Evolutionary conservation across 2,797 vertebrate species (phyloP).

Genomic region (Erithacus rubecula): DNA sequence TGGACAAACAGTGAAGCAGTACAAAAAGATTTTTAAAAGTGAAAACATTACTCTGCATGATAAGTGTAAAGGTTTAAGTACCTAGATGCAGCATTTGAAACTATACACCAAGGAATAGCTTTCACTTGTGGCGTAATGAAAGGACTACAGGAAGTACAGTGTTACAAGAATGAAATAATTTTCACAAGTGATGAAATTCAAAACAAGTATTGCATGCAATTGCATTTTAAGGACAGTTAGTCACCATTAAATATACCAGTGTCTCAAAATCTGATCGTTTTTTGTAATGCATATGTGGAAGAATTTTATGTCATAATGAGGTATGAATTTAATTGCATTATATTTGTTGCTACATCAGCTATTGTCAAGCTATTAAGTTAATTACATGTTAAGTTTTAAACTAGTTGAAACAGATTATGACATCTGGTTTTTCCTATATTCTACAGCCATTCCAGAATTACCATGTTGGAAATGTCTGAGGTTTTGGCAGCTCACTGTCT

Average conservation of each 20-base stretch:
- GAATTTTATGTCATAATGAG: slow-evolving; percentile 30
- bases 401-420: slow-evolving; percentile 51
- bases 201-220: not conserved
- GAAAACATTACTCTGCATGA: not conserved
- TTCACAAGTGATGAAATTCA: not conserved
- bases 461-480: slow-evolving; percentile 53
- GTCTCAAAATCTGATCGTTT: slow-evolving; percentile 2
- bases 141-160: not conserved
- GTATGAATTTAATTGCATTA: slow-evolving; percentile 39
- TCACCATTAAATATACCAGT: not conserved
- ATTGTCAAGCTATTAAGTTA: slow-evolving; percentile 55
- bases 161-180: not conserved
- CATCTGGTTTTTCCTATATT: slow-evolving; percentile 57
- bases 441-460: slow-evolving; percentile 44
- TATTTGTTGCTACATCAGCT: slow-evolving; percentile 59
- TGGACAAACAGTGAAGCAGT: not conserved
- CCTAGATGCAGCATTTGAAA: not conserved
- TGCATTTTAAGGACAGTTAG: slow-evolving; percentile 18
- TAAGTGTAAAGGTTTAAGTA: not conserved
- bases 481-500: slow-evolving; percentile 57
- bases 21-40: not conserved
- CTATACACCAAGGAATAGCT: not conserved
- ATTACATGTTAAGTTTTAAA: slow-evolving; percentile 58
- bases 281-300: not conserved
- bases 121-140: not conserved